Base-by-base conservation (phyloP, 2,113 vertebrate species). In the Stictonetta naevosa region DNA sequence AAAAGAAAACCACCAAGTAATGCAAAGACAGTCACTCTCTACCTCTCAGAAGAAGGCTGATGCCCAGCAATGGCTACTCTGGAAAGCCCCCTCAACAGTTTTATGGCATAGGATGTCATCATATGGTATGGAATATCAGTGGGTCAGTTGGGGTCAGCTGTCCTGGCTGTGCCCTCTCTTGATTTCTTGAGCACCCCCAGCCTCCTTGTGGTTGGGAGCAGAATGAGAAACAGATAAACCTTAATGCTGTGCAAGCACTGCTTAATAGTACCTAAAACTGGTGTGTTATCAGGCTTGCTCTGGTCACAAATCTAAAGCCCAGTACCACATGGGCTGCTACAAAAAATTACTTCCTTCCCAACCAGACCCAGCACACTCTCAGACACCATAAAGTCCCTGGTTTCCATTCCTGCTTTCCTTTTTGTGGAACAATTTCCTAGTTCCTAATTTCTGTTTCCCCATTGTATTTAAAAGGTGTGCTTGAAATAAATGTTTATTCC, bases 51-150 rank as follows among this genome's bases (percentile, higher is more conserved):
- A 31, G 60, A 26, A 75, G 36, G 19, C 40, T 75, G 59, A 33
- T 69, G 22, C 33, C 38, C 55, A 33, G 40, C 69, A 58, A 38
- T 1, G 1, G 33, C 53, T 56, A 4, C 33, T 83, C 26, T 19
- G 6, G 63, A 63, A 83, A 62, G 28, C 44, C 28, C 21, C 5
- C 2, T 13, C 50, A 5, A 22, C 10, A 26, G 20, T 71, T 95
- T 59, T 16, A 8, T 13, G 46, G 50, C 48, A 83, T 17, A 4
- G 3, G 1, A 2, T 46, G 55, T 3, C 0, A 1, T 36, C 34
- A 5, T 3, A 6, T 10, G 44, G 55, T 44, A 2, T 29, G 42
- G 53, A 56, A 26, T 15, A 21, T 20, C 56, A 44, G 10, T 17
- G 17, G 63, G 31, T 26, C 58, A 59, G 28, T 26, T 58, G 71